phyloP scores from a whole-genome alignment of 2,797 vertebrate species.

The Hapalemur alaotrensis region DNA sequence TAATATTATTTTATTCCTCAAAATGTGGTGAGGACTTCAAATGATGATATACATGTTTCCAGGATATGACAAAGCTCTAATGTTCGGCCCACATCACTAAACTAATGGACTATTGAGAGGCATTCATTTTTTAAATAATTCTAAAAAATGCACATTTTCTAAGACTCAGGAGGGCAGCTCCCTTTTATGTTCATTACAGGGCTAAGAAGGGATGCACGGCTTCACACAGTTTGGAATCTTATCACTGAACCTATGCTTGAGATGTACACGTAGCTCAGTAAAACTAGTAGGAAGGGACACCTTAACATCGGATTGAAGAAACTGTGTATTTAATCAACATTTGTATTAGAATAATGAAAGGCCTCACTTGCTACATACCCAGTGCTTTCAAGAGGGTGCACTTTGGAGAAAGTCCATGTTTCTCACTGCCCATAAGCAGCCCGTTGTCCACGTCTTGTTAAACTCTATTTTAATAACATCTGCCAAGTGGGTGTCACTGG shows the following conservation, averaged over 20 bases:
- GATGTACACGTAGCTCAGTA: not conserved
- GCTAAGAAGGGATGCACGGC: not conserved
- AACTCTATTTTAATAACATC: not conserved
- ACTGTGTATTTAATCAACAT: not conserved
- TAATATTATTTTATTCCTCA: not conserved
- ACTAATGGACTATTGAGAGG: not conserved
- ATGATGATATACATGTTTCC: not conserved
- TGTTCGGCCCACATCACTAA: not conserved
- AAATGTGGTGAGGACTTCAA: not conserved
- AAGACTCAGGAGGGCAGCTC: not conserved
- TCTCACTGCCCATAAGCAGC: not conserved
- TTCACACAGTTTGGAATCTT: not conserved
- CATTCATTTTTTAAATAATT: not conserved
- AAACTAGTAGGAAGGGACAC: not conserved
- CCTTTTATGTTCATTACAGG: not conserved
- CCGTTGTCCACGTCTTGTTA: not conserved
- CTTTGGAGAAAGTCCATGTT: not conserved
- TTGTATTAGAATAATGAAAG: not conserved
- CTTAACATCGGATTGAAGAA: not conserved
- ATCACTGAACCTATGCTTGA: not conserved
- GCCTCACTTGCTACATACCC: not conserved
- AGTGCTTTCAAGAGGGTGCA: not conserved
- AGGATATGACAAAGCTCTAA: not conserved
- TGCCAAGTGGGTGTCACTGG: not conserved
- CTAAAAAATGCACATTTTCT: not conserved